Percentiles rank a stretch among this genome's conserved stretches.
phyloP scores from a whole-genome alignment of 1,140 invertebrate species.

The Leptinotarsa undecemlineata region DNA sequence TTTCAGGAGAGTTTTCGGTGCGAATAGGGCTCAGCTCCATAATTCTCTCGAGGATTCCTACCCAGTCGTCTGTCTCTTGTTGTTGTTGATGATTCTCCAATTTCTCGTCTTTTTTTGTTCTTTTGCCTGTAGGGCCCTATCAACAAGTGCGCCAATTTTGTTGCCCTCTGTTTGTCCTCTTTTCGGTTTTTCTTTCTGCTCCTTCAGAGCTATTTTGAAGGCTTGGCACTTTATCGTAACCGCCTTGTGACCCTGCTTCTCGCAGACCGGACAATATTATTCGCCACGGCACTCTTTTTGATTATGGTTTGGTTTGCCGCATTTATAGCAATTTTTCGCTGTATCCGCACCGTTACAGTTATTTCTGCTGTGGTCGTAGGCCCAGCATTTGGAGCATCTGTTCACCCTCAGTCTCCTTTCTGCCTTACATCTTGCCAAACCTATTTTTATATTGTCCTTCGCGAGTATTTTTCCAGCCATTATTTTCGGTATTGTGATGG shows the following conservation, averaged over 20 bases:
- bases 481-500: neutral
- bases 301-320: neutral
- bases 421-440: neutral
- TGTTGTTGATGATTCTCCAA: too few species aligned
- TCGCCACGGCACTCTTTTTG: constrained; percentile 4
- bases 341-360: neutral
- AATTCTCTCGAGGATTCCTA: too few species aligned
- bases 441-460: neutral
- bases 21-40: too few species aligned
- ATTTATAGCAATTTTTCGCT: neutral
- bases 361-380: neutral
- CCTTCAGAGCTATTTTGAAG: too few species aligned
- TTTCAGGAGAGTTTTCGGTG: too few species aligned
- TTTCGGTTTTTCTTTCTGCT: too few species aligned
- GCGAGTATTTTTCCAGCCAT: neutral
- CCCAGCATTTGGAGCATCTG: constrained; percentile 5
- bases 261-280: constrained; percentile 10
- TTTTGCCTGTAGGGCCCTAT: too few species aligned
- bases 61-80: too few species aligned
- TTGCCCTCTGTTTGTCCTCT: too few species aligned
- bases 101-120: too few species aligned
- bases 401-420: neutral
- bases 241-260: neutral
- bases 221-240: too few species aligned
- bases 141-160: too few species aligned